A percentile compares a stretch with the other conserved stretches of the same genome.
These are phyloP conservation scores for Pollenia amentaria DNA, from an alignment of 2,888 invertebrate species.

Conservation along the genomic window DNA sequence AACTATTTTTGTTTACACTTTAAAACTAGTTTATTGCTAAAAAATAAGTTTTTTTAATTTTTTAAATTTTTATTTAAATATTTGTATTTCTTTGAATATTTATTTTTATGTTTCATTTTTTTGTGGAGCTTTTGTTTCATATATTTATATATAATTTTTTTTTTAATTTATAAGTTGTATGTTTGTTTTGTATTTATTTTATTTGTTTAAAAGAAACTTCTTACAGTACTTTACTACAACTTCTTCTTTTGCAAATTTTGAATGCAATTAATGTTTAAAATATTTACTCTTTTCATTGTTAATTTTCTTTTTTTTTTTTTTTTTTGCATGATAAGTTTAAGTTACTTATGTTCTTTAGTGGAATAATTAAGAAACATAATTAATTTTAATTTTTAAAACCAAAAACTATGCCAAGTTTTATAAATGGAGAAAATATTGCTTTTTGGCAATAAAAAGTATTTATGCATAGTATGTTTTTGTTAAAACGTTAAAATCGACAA, in stretches of 20 bases:
- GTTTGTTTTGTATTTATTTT: constrained; percentile 44
- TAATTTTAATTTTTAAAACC: constrained; percentile 16
- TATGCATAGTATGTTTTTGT: no score
- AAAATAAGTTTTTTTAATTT: constrained; percentile 44
- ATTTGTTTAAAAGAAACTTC: constrained; percentile 56
- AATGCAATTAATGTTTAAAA: constrained; percentile 49
- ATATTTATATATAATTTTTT: constrained; percentile 7
- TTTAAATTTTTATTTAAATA: constrained; percentile 39
- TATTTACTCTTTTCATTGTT: constrained; percentile 31
- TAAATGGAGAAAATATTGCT: constrained; percentile 18
- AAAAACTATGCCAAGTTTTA: constrained; percentile 7
- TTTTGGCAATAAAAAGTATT: constrained; percentile 33
- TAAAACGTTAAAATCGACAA: constrained; percentile 10
- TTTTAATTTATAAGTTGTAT: constrained; percentile 47
- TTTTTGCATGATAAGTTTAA: constrained; percentile 52
- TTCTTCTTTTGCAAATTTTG: constrained; percentile 34
- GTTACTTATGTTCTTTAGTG: constrained; percentile 48
- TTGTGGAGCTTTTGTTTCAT: constrained; percentile 55
- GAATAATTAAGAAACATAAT: constrained; percentile 19
- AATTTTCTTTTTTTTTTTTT: constrained; percentile 37
- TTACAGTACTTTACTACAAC: constrained; percentile 46
- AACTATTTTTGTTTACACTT: constrained; percentile 61
- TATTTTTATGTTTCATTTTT: constrained; percentile 26
- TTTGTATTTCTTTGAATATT: constrained; percentile 44
- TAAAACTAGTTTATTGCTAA: constrained; percentile 68